Base-by-base conservation (phyloP, 2,113 vertebrate genomes). In the Mastomys coucha region DNA sequence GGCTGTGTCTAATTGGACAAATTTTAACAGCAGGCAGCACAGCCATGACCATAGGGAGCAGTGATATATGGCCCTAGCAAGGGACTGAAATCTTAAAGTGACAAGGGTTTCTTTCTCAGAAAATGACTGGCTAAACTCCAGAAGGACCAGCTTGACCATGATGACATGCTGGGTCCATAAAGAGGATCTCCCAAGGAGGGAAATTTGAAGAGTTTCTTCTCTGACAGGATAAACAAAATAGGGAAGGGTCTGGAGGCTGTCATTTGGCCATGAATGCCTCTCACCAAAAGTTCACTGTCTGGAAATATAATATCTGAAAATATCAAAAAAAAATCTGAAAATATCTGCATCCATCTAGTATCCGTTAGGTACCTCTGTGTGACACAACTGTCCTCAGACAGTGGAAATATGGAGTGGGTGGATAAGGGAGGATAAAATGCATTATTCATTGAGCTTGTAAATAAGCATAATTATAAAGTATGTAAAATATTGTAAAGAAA, bases 1-100 rank as follows among this genome's bases (percentile, higher is more conserved):
- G 99, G 98, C 99, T 98, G 98, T 99, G 98, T 99, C 99, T 99
- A 99, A 99, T 99, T 99, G 99, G 99, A 99, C 99, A 99, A 99
- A 99, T 99, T 99, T 99, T 99, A 99, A 99, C 99, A 99, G 99
- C 99, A 98, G 99, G 99, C 98, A 98, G 98, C 98, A 98, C 98
- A 98, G 99, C 92, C 98, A 94, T 91, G 98, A 89, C 99, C 97
- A 98, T 98, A 96, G 97, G 91, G 98, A 99, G 97, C 97, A 82
- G 97, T 99, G 99, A 99, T 99, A 98, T 99, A 99, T 99, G 98
- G 98, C 98, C 97, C 94, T 12, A 97, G 93, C 96, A 93, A 67
- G 96, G 93, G 94, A 77, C 80, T 97, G 63, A 19, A 42, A 9
- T 91, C 97, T 98, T 98, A 98, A 98, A 99, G 97, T 82, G 92